Percentiles rank a stretch among this genome's conserved stretches.
Evolutionary conservation across 2,797 vertebrate species (phyloP).

Genomic region (Zonotrichia albicollis): DNA sequence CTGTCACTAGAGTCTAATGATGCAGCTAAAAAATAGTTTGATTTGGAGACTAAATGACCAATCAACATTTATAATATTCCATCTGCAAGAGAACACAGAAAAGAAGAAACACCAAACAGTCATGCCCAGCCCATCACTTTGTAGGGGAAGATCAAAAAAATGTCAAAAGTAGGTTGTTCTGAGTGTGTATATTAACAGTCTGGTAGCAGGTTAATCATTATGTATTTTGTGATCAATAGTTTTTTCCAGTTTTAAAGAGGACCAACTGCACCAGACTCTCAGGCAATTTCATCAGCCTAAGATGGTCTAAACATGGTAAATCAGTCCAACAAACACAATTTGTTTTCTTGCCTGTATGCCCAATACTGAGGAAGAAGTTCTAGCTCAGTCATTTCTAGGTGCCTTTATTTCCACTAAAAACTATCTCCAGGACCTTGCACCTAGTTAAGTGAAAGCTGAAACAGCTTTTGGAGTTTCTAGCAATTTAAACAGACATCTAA

Average conservation of each 20-base stretch:
- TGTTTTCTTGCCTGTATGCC: background rate
- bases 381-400: background rate
- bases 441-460: background rate
- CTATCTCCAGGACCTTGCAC: background rate
- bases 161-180: background rate
- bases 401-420: background rate
- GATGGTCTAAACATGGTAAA: background rate
- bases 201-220: conserved; percentile 33
- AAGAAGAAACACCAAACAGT: background rate
- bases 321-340: background rate
- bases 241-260: background rate
- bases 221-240: background rate
- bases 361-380: background rate
- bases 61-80: conserved; percentile 13
- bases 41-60: conserved; percentile 51
- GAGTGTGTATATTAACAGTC: background rate
- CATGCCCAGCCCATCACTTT: background rate
- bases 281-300: background rate
- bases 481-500: background rate
- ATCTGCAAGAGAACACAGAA: background rate
- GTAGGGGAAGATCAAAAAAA: background rate
- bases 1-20: conserved; percentile 27
- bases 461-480: background rate
- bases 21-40: conserved; percentile 4
- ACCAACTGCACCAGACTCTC: background rate